Evolutionary conservation across 1,140 invertebrate species (phyloP), one percentile per base, ranked within the genome.

Genomic region (Mamestra configurata): DNA sequence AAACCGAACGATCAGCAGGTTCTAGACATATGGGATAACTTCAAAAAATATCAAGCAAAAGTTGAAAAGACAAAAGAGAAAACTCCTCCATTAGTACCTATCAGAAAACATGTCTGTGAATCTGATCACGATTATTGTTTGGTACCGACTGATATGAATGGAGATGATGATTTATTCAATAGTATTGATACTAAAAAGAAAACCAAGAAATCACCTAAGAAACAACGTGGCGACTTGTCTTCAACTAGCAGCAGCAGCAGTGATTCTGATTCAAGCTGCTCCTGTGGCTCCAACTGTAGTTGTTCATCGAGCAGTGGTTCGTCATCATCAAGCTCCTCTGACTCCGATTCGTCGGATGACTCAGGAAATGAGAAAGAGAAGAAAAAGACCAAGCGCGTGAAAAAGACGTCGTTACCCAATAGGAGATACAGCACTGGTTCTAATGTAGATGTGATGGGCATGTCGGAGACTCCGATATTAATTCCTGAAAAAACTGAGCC

Each of bases 11-110:
- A 93, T 64, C 89, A 95, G 75, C 87, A 93, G 82, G 94, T 96
- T 43, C 88, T 95, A 78, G 97, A 97, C n/a, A 98, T 98, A 88
- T 98, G 97, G 97, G 97, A 98, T 86, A 98, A 98, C 88, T 97
- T 98, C 77, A 97, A 97, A 88, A 96, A 96, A 35, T 97, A 96
- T 88, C 96, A 97, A 82, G 96, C 96, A 11, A 95, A 95, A 86
- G 86, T 93, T 46, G 94, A 95, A 76, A 94, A 94, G 83, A 91
- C 90, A 72, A 93, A 89, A 85, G 92, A 95, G 85, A 94, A 94
- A 81, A 94, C 91, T 13, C 93, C 90, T 43, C 92, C 95, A 51
- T 91, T 95, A 66, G 95, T 95, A 51, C 85, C 85, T 55, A 88
- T 95, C 20, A 89, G 91, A 80, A 93, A 92, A 84, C 96, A 96